Base-by-base conservation (phyloP, 1,140 invertebrate genomes). In the Globodera ellingtonae region DNA sequence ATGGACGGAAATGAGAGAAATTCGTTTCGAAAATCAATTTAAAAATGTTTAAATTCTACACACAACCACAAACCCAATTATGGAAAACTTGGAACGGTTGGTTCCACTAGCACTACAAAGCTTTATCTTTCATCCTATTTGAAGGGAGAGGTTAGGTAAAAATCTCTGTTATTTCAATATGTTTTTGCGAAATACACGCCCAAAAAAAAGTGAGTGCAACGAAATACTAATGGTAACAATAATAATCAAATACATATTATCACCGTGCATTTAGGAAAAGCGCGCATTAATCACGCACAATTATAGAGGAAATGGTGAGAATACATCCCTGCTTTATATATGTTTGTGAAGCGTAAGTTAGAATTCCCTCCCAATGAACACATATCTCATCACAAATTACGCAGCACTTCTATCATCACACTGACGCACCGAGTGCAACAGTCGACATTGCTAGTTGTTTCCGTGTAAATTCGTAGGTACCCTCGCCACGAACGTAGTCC, bases 401-500 rank as follows among this genome's bases (percentile, higher is more conserved):
- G 56, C 56, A 52, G 50, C 10, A 18, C 56, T n/a, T 62, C 56
- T 18, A 10, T 4, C 6, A 18, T 62, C 56, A 62, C 10, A 62
- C 56, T 6, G 56, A 62, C 18, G 56, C 56, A 62, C 56, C 56
- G 56, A 62, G 56, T 6, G 56, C 56, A 13, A 62, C 56, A 62
- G 10, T 62, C 5, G 56, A 62, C 56, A n/a, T 69, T 77, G 10
- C 21, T 8, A 62, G 75, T 62, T 56, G 79, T 24, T 79, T 84
- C 15, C 69, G 71, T 6, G 44, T 69, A n/a, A 71, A 84, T 66
- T 84, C 83, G 24, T 86, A 84, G 35, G 71, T 48, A 48, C 24
- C 81, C 52, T 83, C 62, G 4, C 84, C 84, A 24, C 80, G 80
- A 3, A 84, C 79, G 48, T 82, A 85, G 21, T 65, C 74, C 3